Evolutionary conservation across 37 sponge, comb jelly and placozoan species (phyloP), one percentile per base, ranked within the genome.

Genomic region (Mnemiopsis leidyi): DNA sequence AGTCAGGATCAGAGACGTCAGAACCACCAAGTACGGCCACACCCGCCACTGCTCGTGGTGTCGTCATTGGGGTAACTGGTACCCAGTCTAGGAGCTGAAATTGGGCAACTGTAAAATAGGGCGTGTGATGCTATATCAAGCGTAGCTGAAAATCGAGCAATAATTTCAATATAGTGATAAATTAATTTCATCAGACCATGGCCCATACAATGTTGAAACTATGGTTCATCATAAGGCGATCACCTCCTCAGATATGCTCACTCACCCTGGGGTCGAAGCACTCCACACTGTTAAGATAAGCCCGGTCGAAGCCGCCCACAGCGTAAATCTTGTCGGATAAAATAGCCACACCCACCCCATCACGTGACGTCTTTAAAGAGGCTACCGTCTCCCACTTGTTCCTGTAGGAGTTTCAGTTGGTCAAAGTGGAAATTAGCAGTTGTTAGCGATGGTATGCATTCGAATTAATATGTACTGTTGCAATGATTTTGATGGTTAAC

Each of bases 251-350:
- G n/a, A n/a, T n/a, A 28, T 71, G 5, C n/a, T 29, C 25, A 71
- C 75, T 5, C 20, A 71, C 75, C 16, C 83, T 33, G 0, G 97
- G 96, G 92, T 98, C 97, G 40, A 94, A 98, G 38, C 97, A 96
- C 94, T 98, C 97, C 20, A 97, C 98, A 93, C 96, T 96, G 93
- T 96, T 98, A 36, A 98, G 94, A 33, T 79, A 79, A 34, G 82
- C 82, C 28, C 98, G 79, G 83, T 98, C 98, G 34, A 97, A 98
- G 13, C 98, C 98, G 0, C 98, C 98, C n/a, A 98, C 97, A 0
- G 97, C 96, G 75, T 95, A 97, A 13, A 98, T 95, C 92, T 96
- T 96, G 23, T 95, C 95, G 31, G 82, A 79, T 36, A 79, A 35
- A 9, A 79, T 79, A 79, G 95, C 96, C 26, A 98, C 96, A 18